Evolutionary conservation across 2,888 invertebrate genomes (phyloP), one percentile per base, ranked within the genome.

Genomic region (Tigriopus californicus): DNA sequence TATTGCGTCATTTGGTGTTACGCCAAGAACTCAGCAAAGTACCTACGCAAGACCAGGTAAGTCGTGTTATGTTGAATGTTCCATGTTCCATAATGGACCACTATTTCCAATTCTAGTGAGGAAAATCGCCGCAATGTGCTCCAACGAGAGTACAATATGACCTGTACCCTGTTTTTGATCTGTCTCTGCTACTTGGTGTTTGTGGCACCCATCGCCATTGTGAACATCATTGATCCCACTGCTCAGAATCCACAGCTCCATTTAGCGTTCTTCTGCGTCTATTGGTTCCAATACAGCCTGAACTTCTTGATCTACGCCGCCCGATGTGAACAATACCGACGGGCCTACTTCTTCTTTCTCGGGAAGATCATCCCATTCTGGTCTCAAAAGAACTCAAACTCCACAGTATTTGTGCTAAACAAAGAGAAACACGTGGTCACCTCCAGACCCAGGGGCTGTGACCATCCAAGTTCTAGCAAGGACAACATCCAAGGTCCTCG

Each of bases 281-380:
- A 49, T 18, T 49, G 49, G 49, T 22, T 20, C 20, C 49, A 49
- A 49, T 49, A 49, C 20, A 49, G 49, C 22, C 20, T 22, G 20
- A 49, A 49, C 22, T 49, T 49, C 49, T 11, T 49, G 20, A 49
- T 49, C 49, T 49, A 49, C 22, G 49, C 49, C 5, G 49, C 20
- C 13, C 15, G 49, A 49, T 20, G 49, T 49, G 49, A 49, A 11
- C 49, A 49, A 22, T 49, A 49, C 49, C 6, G 22, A 49, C 15
- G 22, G 22, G 49, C 49, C 4, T 49, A 49, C 22, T 49, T 22
- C 13, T 49, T 20, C 20, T 49, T 49, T 11, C 15, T 49, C 18
- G 15, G 18, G n/a, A 44, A 44, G 46, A 18, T 44, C 3, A 44
- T 33, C 33, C 33, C 33, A 5, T 33, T 3, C 8, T 33, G 33